Evolutionary conservation across 1,140 invertebrate species (phyloP).

Genomic region (Melanaphis sacchari): DNA sequence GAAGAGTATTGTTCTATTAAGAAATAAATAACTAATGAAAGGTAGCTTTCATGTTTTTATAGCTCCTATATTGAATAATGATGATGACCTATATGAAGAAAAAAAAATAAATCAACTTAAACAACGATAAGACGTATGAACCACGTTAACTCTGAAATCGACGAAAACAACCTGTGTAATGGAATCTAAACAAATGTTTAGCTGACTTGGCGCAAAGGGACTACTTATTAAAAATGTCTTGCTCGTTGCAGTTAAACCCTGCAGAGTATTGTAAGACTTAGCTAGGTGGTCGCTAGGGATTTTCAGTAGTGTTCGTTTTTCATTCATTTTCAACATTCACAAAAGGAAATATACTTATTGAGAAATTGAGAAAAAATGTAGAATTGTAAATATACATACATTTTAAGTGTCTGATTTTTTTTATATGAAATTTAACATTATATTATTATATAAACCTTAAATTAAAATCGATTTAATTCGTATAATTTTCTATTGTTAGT

Average conservation of each 20-base stretch:
- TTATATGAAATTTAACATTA: background rate
- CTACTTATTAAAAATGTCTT: conserved; percentile 19
- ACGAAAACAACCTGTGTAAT: background rate
- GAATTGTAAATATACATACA: background rate
- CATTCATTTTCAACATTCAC: background rate
- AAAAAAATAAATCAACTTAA: background rate
- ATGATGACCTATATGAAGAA: background rate
- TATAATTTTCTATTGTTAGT: background rate
- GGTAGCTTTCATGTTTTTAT: background rate
- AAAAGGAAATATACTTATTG: background rate
- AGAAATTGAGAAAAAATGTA: background rate
- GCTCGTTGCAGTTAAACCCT: background rate
- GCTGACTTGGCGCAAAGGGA: background rate
- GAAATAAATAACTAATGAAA: background rate
- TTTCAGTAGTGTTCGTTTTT: background rate
- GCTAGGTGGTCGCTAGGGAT: background rate
- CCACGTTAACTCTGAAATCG: background rate
- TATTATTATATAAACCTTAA: background rate
- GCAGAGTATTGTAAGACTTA: background rate
- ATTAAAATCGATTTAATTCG: background rate
- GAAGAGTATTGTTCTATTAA: background rate
- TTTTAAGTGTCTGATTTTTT: background rate
- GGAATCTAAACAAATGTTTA: background rate
- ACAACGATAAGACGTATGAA: background rate
- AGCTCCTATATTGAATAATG: background rate